phyloP scores from a whole-genome alignment of 2,888 invertebrate species.

The Norana najaformis region DNA sequence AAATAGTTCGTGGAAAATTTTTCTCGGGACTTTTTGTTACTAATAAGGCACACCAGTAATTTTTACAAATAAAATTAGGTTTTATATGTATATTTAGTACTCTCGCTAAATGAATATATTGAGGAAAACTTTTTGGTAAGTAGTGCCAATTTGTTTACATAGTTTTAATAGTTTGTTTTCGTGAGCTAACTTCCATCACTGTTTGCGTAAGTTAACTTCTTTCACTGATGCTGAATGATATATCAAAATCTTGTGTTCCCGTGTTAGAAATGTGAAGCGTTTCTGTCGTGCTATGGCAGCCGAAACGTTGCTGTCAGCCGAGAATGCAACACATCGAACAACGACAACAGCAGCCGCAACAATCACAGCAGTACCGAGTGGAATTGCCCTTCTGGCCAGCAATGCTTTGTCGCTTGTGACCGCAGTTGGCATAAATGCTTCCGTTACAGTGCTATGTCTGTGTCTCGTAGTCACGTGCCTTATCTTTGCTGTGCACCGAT shows the following conservation, averaged over 20 bases:
- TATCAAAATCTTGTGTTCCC: not conserved
- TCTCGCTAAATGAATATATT: not conserved
- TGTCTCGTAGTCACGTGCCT: slow-evolving; percentile 38
- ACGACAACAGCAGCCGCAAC: slow-evolving; percentile 21
- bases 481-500: slow-evolving; percentile 31
- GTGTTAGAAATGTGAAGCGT: slow-evolving; percentile 18
- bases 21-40: not conserved
- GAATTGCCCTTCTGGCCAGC: not conserved
- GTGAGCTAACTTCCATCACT: not conserved
- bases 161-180: not conserved
- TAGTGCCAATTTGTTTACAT: not conserved
- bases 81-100: not conserved
- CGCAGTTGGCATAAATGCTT: slow-evolving; percentile 18
- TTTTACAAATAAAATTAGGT: not conserved
- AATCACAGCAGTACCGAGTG: not conserved
- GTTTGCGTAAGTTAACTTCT: not conserved
- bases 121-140: not conserved
- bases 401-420: not conserved
- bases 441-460: slow-evolving; percentile 34
- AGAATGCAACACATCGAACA: slow-evolving; percentile 18
- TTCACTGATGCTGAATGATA: not conserved
- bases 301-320: slow-evolving; percentile 19
- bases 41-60: not conserved
- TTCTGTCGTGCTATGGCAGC: slow-evolving; percentile 22
- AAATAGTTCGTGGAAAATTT: not conserved